A percentile compares a stretch with the other conserved stretches of the same genome.
phyloP scores from a whole-genome alignment of 2,888 invertebrate species.

The Himalopsyche anomala region DNA sequence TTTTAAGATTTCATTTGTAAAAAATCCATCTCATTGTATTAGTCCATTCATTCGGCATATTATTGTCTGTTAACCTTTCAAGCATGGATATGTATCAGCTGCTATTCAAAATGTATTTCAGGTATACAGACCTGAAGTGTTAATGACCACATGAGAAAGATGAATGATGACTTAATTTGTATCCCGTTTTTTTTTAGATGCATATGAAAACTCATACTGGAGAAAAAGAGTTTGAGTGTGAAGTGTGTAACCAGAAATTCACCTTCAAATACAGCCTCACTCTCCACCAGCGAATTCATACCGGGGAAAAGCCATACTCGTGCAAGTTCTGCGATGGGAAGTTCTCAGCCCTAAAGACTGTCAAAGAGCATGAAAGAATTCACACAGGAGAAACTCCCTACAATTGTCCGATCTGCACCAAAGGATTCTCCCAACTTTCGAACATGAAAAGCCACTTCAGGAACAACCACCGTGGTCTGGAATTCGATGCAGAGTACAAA shows the following conservation, averaged over 20 bases:
- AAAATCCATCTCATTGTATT: too few relatives aligned
- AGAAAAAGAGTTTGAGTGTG: slow-evolving; percentile 62
- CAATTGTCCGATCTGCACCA: slow-evolving; percentile 61
- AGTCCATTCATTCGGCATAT: too few relatives aligned
- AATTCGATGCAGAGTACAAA: slow-evolving; percentile 45
- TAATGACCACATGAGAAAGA: too few relatives aligned
- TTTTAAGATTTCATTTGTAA: too few relatives aligned
- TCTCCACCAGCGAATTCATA: slow-evolving; percentile 61
- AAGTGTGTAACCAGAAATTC: slow-evolving; percentile 60
- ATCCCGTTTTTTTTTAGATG: slow-evolving; percentile 41
- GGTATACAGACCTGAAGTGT: too few relatives aligned
- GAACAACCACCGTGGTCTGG: slow-evolving; percentile 63
- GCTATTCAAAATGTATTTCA: too few relatives aligned
- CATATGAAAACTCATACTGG: slow-evolving; percentile 64
- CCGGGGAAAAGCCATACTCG: slow-evolving; percentile 63
- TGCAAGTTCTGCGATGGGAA: slow-evolving; percentile 63
- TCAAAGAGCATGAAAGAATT: slow-evolving; percentile 64
- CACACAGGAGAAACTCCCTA: slow-evolving; percentile 65
- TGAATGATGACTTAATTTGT: not conserved
- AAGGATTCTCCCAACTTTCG: slow-evolving; percentile 63
- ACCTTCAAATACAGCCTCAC: slow-evolving; percentile 61
- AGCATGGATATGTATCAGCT: too few relatives aligned
- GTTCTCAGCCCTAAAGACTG: slow-evolving; percentile 63
- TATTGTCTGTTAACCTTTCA: too few relatives aligned
- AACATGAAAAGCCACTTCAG: slow-evolving; percentile 65